Evolutionary conservation across 2,888 invertebrate genomes (phyloP).

Genomic region (Darwinula stevensoni): DNA sequence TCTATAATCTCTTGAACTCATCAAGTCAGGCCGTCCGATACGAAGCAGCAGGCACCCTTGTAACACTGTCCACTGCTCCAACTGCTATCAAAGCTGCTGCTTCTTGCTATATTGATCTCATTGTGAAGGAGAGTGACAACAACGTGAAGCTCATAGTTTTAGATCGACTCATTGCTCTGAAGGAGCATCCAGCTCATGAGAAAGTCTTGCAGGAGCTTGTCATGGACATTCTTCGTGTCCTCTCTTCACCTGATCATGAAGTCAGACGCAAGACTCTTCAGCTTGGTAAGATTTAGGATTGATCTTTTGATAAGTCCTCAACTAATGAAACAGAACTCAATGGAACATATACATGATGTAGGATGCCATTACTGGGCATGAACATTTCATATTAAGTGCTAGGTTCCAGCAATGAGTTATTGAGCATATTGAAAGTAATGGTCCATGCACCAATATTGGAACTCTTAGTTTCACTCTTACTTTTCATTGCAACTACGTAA

Average conservation of each 20-base stretch:
- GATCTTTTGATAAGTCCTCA: too few relatives aligned
- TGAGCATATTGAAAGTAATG: too few relatives aligned
- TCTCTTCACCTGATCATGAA: conserved; percentile 76
- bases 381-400: too few relatives aligned
- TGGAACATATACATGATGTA: too few relatives aligned
- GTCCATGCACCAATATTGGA: too few relatives aligned
- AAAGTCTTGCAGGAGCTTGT: conserved; percentile 58
- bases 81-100: conserved; percentile 95
- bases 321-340: too few relatives aligned
- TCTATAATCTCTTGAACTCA: conserved; percentile 74
- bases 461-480: too few relatives aligned
- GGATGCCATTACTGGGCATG: too few relatives aligned
- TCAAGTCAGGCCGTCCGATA: conserved; percentile 86
- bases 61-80: conserved; percentile 87
- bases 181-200: conserved; percentile 50
- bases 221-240: conserved; percentile 87
- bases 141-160: conserved; percentile 96
- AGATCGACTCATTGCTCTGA: conserved; percentile 63
- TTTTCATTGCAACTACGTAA: too few relatives aligned
- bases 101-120: conserved; percentile 88
- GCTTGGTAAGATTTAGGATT: not conserved
- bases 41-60: conserved; percentile 92
- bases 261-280: conserved; percentile 53
- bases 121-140: conserved; percentile 98
- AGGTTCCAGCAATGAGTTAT: too few relatives aligned